Evolutionary conservation across 1,140 invertebrate genomes (phyloP).

Genomic region (Coelopa frigida): DNA sequence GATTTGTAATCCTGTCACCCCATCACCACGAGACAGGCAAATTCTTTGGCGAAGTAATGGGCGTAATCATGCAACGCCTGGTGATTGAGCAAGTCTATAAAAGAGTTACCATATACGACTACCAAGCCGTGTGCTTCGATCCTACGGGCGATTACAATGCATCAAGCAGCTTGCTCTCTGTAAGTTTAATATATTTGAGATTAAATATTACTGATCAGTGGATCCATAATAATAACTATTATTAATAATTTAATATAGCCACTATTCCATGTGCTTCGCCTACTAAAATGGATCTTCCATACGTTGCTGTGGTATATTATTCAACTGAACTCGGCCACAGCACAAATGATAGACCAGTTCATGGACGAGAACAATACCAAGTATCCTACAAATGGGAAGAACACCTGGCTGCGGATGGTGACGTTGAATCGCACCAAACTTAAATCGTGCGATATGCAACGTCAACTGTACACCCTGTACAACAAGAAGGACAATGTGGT

Average conservation of each 20-base stretch:
- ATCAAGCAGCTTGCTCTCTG: constrained; percentile 54
- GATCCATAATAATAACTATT: not conserved
- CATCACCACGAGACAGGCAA: constrained; percentile 64
- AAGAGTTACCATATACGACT: constrained; percentile 72
- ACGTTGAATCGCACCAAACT: constrained; percentile 63
- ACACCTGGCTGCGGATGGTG: constrained; percentile 39
- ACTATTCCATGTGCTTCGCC: constrained; percentile 39
- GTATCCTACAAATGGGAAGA: constrained; percentile 19
- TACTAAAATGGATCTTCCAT: constrained; percentile 47
- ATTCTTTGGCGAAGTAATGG: constrained; percentile 78
- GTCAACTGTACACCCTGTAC: constrained; percentile 44
- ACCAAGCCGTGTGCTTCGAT: constrained; percentile 80
- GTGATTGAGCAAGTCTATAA: constrained; percentile 72
- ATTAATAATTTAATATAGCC: constrained; percentile 37
- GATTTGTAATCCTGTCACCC: constrained; percentile 75
- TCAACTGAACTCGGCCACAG: constrained; percentile 37
- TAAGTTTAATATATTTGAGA: constrained; percentile 37
- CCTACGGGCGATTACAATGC: constrained; percentile 54
- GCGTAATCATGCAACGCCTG: constrained; percentile 71
- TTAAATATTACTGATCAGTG: not conserved
- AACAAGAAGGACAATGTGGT: constrained; percentile 40
- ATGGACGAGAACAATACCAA: constrained; percentile 29
- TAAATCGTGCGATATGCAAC: constrained; percentile 40
- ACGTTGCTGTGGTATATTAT: constrained; percentile 45
- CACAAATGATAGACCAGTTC: constrained; percentile 44